These are phyloP conservation scores for Benitochromis conjunctus DNA, from an alignment of 2,113 vertebrate genomes.

Conservation along the genomic window DNA sequence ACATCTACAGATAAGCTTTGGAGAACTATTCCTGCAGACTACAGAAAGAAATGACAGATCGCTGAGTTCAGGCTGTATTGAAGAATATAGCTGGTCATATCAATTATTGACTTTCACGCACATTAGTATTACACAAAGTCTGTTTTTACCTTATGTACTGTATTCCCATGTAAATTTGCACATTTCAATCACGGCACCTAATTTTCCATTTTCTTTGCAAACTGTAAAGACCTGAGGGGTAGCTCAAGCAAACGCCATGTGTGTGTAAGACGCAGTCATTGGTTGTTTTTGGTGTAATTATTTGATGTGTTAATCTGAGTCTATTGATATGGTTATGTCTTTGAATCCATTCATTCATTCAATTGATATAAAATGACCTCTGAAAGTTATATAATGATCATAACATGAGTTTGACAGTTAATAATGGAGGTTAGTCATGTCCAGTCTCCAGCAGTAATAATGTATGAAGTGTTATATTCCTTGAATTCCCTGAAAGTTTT, in stretches of 20 bases:
- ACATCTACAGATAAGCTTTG: background rate
- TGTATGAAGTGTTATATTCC: background rate
- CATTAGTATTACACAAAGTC: background rate
- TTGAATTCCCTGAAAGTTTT: background rate
- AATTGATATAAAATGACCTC: background rate
- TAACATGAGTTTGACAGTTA: background rate
- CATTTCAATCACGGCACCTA: background rate
- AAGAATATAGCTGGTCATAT: background rate
- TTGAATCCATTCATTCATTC: background rate
- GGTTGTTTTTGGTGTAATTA: background rate
- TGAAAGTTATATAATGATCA: background rate
- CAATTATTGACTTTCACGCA: background rate
- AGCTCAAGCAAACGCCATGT: background rate
- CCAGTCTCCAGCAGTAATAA: fast-evolving
- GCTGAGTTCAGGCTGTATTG: fast-evolving
- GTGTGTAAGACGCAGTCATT: background rate
- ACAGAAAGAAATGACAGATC: background rate
- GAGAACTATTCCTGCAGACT: background rate
- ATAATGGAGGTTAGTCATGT: background rate
- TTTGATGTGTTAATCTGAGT: background rate
- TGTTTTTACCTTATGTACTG: background rate
- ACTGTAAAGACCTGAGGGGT: background rate
- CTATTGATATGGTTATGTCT: background rate
- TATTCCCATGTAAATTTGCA: fast-evolving
- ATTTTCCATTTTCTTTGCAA: background rate